phyloP scores from a whole-genome alignment of 2,113 vertebrate species.

The Catharus minimus region DNA sequence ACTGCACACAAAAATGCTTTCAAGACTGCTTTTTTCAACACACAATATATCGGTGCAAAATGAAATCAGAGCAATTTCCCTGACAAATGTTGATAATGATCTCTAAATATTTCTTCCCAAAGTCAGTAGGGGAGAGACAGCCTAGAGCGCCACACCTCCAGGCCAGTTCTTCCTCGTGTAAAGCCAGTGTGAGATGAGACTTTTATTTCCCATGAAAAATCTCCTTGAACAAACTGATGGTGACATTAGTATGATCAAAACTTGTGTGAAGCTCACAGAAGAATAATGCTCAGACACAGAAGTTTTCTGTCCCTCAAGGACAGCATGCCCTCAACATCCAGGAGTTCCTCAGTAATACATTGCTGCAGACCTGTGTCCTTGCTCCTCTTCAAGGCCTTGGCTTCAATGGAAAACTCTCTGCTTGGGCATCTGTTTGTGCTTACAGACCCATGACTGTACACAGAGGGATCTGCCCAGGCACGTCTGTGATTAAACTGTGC shows the following conservation, averaged over 20 bases:
- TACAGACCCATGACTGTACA: background rate
- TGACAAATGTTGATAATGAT: background rate
- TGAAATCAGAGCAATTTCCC: background rate
- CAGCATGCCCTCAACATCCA: background rate
- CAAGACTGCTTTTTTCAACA: background rate
- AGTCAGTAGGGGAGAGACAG: background rate
- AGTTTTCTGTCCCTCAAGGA: background rate
- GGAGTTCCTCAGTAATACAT: background rate
- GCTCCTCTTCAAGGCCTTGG: background rate
- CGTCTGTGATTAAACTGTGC: background rate
- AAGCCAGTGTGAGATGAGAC: background rate
- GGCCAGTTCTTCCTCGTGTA: rapidly evolving
- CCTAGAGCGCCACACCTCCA: background rate
- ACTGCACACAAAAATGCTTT: background rate
- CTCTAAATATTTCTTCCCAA: background rate
- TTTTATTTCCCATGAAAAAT: background rate
- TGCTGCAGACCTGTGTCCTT: rapidly evolving
- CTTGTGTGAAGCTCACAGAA: background rate
- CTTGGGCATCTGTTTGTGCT: background rate
- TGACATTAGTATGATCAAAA: background rate
- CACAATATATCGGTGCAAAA: background rate
- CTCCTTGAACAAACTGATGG: background rate
- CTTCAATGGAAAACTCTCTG: rapidly evolving
- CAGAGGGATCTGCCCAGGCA: background rate
- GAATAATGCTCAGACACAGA: background rate